phyloP scores from a whole-genome alignment of 2,797 vertebrate species.

The Crypturellus tataupa region DNA sequence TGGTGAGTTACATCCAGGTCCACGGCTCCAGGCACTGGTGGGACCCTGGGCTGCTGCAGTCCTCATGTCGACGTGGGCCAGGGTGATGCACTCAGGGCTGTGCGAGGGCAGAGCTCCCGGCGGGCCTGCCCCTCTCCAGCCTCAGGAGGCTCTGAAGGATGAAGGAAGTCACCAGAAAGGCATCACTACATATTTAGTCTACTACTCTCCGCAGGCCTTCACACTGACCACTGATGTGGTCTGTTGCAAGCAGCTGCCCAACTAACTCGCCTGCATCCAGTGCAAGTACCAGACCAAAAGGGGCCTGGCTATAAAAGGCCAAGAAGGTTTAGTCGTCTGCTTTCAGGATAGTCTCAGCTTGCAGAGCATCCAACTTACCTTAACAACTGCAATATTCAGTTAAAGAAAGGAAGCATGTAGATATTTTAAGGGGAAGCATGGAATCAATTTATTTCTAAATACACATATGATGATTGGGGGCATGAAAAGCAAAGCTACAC shows the following conservation, averaged over 20 bases:
- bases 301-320: neutral
- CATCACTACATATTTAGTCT: neutral
- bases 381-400: neutral
- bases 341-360: neutral
- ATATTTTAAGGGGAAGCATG: neutral
- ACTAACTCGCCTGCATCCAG: neutral
- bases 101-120: neutral
- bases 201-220: neutral
- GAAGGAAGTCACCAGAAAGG: neutral
- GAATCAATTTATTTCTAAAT: neutral
- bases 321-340: neutral
- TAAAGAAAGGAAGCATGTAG: neutral
- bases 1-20: too few relatives aligned
- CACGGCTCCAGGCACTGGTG: too few relatives aligned
- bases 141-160: neutral
- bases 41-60: accelerated
- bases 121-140: accelerated
- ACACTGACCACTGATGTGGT: neutral
- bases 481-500: slow-evolving; percentile 6
- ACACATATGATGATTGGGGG: neutral
- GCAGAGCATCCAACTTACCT: neutral
- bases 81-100: too few relatives aligned
- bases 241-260: neutral
- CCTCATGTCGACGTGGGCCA: neutral
- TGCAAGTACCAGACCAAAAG: neutral